These are phyloP conservation scores for Leucoraja ocellata DNA, from an alignment of 2,797 vertebrate species.

Conservation along the genomic window DNA sequence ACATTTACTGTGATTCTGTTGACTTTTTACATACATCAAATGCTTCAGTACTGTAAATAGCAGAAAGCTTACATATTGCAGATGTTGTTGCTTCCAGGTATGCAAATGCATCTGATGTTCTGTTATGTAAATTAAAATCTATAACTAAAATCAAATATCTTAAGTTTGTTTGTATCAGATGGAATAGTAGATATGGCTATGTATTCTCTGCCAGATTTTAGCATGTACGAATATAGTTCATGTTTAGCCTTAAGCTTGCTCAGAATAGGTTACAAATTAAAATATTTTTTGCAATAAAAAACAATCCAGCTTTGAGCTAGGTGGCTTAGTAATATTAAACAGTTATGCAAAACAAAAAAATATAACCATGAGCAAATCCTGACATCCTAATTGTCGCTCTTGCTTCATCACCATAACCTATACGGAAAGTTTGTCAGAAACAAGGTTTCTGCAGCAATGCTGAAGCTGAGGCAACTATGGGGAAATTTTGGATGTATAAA, in stretches of 20 bases:
- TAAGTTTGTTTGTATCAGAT: not conserved
- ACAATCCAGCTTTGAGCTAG: constrained; percentile 33
- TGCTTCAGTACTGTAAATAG: not conserved
- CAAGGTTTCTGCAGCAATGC: not conserved
- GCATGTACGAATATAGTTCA: not conserved
- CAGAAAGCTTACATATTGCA: not conserved
- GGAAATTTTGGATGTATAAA: not conserved
- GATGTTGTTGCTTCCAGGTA: not conserved
- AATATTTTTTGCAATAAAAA: not conserved
- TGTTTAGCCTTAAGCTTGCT: not conserved
- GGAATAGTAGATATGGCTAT: not conserved
- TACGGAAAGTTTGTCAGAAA: not conserved
- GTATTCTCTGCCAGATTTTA: not conserved
- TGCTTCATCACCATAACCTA: constrained; percentile 26
- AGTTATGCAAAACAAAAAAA: constrained; percentile 13
- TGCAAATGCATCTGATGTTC: not conserved
- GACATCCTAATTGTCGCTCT: not conserved
- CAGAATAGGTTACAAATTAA: not conserved
- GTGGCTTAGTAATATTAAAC: constrained; percentile 7
- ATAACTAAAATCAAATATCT: not conserved
- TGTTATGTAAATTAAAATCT: not conserved
- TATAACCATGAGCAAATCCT: not conserved
- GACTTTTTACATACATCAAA: not conserved
- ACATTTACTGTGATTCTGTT: too few relatives aligned
- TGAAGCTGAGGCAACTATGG: not conserved